Conservation (phyloP, 2,888 invertebrate species). For the Caenorhabditis parvicauda region DNA sequence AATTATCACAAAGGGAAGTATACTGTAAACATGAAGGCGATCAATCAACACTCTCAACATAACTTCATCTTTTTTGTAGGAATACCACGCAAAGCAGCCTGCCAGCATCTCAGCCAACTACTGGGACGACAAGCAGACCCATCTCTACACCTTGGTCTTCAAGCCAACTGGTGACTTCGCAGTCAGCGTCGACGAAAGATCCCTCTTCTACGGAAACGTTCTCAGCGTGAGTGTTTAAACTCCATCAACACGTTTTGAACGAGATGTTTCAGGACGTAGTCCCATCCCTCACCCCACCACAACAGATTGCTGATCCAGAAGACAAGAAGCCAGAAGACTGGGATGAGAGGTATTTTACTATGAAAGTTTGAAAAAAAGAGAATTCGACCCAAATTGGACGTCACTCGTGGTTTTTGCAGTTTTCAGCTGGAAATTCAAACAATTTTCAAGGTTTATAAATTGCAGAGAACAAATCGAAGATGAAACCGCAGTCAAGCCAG, state of each 20-base stretch:
- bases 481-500: slow-evolving; percentile 75
- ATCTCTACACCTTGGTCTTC: slow-evolving; percentile 79
- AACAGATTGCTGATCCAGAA: slow-evolving; percentile 86
- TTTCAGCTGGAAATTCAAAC: no score
- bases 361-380: no score
- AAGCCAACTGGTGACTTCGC: slow-evolving; percentile 79
- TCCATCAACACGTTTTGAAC: no score
- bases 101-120: slow-evolving; percentile 69
- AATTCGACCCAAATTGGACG: no score
- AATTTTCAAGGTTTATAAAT: background rate
- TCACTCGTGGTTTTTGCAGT: no score
- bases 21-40: no score
- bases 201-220: slow-evolving; percentile 47
- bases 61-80: slow-evolving; percentile 66
- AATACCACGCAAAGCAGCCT: slow-evolving; percentile 93
- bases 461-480: slow-evolving; percentile 59
- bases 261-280: slow-evolving; percentile 53
- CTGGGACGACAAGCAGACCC: slow-evolving; percentile 84
- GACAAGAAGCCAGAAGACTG: slow-evolving; percentile 83
- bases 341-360: slow-evolving; percentile 93
- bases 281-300: slow-evolving; percentile 90
- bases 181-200: slow-evolving; percentile 77
- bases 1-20: no score
- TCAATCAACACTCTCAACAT: no score
- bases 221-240: slow-evolving; percentile 43